Evolutionary conservation across 2,113 vertebrate genomes (phyloP).

Genomic region (Forbesichthys agassizii): DNA sequence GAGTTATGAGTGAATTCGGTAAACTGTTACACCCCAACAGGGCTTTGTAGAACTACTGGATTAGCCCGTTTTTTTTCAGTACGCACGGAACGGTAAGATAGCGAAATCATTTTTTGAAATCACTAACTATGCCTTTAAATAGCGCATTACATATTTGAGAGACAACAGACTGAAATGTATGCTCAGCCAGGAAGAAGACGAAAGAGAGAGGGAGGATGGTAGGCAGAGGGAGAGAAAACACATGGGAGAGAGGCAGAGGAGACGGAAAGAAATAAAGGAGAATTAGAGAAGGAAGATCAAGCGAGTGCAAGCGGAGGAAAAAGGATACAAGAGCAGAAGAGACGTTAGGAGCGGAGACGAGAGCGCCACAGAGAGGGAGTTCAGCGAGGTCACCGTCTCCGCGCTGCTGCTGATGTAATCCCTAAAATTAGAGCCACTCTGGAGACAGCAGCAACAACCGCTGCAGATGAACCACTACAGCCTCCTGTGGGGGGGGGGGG

Average conservation of each 20-base stretch:
- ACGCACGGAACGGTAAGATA: too few species aligned
- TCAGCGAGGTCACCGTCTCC: constrained; percentile 81
- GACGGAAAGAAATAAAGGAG: not conserved
- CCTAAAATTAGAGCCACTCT: constrained; percentile 86
- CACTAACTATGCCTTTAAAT: too few species aligned
- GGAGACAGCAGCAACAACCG: constrained; percentile 76
- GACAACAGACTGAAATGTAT: not conserved
- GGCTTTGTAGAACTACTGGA: too few species aligned
- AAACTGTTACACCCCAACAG: too few species aligned
- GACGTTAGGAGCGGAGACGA: constrained; percentile 3
- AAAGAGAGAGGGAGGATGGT: constrained; percentile 3
- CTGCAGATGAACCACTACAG: constrained; percentile 38
- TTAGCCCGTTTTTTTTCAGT: too few species aligned
- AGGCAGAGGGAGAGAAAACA: too few species aligned
- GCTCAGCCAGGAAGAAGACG: not conserved
- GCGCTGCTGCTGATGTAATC: constrained; percentile 86
- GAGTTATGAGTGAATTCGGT: too few species aligned
- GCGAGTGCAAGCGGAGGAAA: not conserved
- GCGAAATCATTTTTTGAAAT: too few species aligned
- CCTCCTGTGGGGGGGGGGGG: too few species aligned
- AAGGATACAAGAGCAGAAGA: constrained; percentile 2
- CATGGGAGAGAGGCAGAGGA: not conserved
- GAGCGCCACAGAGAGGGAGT: constrained; percentile 33
- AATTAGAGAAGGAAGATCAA: not conserved
- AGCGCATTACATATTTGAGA: not conserved